Base-by-base conservation (phyloP, 1,140 invertebrate genomes). In the Zophobas atratus region DNA sequence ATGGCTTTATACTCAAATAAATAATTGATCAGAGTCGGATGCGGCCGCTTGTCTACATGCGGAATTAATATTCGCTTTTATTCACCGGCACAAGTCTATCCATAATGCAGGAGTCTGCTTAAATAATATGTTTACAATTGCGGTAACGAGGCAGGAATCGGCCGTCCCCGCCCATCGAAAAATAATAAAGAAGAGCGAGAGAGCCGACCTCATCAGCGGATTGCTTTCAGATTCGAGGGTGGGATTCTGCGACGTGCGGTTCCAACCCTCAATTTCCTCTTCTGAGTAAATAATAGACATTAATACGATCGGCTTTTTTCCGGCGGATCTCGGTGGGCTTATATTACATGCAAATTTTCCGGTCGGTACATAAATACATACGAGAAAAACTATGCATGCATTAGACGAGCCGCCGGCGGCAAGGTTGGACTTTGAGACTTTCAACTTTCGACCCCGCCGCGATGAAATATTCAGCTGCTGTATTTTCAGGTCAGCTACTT, bases 391-490 rank as follows among this genome's bases (percentile, higher is more conserved):
- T 55, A 43, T 73, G 49, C 49, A 73, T 73, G 71, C 35, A 72
- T 55, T 38, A 73, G 38, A 67, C 38, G 38, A 51, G 49, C 49
- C 60, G 60, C 57, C 57, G 6, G 33, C 49, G 41, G 67, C n/a
- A 72, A 72, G 51, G 71, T 73, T 56, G 49, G 48, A 73, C 48
- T 73, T 73, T 72, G 70, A 49, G 70, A 72, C 49, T 72, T 72
- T 38, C 63, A 71, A 55, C 48, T 38, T 36, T 35, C 49, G 38
- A 71, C 46, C 48, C 46, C 32, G 57, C n/a, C 57, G 36, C 71
- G 71, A 73, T 73, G 71, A 73, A 73, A 73, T 73, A 73, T 73
- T 73, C 71, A 73, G 46, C 55, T 48, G 32, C 53, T 56, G 70
- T 73, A 41, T 73, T 73, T 73, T 73, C 71, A 73, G 71, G 71